Base-by-base conservation (phyloP, 2,113 vertebrate species). In the Dipodomys stephensi region DNA sequence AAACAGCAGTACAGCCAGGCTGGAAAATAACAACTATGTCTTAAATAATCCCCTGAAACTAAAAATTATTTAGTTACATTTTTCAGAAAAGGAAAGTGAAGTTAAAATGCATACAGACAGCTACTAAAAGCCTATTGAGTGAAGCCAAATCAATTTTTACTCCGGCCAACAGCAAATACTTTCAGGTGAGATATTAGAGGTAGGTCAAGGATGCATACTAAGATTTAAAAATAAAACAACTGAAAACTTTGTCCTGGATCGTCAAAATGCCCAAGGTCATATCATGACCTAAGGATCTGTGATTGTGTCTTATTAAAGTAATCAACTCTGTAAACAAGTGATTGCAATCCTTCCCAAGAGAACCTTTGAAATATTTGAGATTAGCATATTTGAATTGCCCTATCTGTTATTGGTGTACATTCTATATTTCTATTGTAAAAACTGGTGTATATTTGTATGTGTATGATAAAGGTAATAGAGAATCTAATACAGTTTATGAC, bases 1-100 rank as follows among this genome's bases (percentile, higher is more conserved):
- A 96, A 93, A 96, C 77, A 94, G 88, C 81, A 92, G 65, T 49
- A 57, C 4, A 53, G 28, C n/a, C 44, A 88, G 44, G 18, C 67
- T 93, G 28, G 71, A 95, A 97, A 95, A 94, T 95, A 97, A 95
- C 67, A 97, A 96, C 93, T 96, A 76, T 32, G 79, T 87, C 74
- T 96, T 49, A 87, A 95, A 91, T 95, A 97, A 95, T 95, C 39
- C 18, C n/a, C 81, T 46, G 62, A 94, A 95, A 49, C 65, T 30
- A 74, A 79, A 96, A 92, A 93, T 95, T 93, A 96, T 92, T 87
- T 87, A 87, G 93, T 96, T 95, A 49, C n/a, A 95, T 95, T 92
- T 96, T 88, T 49, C 16, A 79, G 46, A 85, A 85, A 91, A 96
- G 44, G 30, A 94, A 96, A 93, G 84, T 87, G 68, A 91, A 95